Evolutionary conservation across 2,113 vertebrate species (phyloP).

Genomic region (Vanacampus margaritifer): DNA sequence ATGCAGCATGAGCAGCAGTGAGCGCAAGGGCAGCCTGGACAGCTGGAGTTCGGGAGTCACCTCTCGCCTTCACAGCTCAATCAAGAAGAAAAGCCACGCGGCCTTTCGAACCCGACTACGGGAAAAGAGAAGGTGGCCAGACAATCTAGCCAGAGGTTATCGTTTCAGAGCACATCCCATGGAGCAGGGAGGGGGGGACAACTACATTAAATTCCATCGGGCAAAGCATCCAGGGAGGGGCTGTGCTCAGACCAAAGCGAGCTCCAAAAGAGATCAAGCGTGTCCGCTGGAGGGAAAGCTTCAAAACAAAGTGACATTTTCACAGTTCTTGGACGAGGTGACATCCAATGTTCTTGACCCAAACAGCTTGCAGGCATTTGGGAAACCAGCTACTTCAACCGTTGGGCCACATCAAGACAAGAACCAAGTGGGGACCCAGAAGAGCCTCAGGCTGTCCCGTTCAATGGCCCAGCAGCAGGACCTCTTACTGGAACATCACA

Average conservation of each 20-base stretch:
- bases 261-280: constrained; percentile 32
- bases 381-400: constrained; percentile 25
- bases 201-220: neutral
- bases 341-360: constrained; percentile 77
- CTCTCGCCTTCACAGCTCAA: constrained; percentile 49
- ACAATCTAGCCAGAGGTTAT: constrained; percentile 11
- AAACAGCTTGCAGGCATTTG: constrained; percentile 69
- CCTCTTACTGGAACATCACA: constrained; percentile 6
- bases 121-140: constrained; percentile 8
- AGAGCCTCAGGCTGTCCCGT: constrained; percentile 15
- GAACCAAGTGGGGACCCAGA: constrained; percentile 7
- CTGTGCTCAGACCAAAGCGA: constrained; percentile 29
- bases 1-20: constrained; percentile 49
- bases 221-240: constrained; percentile 45
- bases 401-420: constrained; percentile 16
- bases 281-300: constrained; percentile 64
- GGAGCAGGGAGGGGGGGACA: constrained; percentile 34
- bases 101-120: constrained; percentile 49
- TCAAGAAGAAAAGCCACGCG: constrained; percentile 60
- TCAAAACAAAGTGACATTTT: constrained; percentile 80
- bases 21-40: constrained; percentile 22
- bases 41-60: constrained; percentile 51
- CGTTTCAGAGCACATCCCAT: constrained; percentile 6
- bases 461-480: constrained; percentile 36
- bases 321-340: constrained; percentile 85